Evolutionary conservation across 2,888 invertebrate genomes (phyloP).

Genomic region (Heterodera filipjevi): DNA sequence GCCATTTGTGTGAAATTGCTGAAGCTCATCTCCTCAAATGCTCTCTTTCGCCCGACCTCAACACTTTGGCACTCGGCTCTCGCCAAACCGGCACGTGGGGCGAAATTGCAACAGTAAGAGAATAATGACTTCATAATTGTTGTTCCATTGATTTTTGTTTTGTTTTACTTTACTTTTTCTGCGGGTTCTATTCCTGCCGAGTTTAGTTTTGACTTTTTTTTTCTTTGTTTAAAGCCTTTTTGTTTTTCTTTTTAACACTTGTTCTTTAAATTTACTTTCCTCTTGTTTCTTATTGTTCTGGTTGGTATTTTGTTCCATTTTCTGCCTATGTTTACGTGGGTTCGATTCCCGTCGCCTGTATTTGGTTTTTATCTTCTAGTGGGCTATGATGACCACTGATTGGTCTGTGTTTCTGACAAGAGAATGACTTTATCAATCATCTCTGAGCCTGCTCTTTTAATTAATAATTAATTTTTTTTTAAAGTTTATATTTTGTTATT

Average conservation of each 20-base stretch:
- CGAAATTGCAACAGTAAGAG: slow-evolving; percentile 51
- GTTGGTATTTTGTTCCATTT: neutral
- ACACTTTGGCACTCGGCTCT: slow-evolving; percentile 51
- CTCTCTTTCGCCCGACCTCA: slow-evolving; percentile 53
- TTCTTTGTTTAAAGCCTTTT: too few species aligned
- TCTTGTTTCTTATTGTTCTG: neutral
- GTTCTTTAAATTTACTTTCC: too few species aligned
- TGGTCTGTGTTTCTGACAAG: slow-evolving; percentile 31
- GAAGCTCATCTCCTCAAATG: slow-evolving; percentile 57
- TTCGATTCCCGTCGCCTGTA: slow-evolving; percentile 44
- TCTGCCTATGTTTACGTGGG: neutral
- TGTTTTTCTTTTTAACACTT: too few species aligned
- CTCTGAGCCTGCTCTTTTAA: neutral
- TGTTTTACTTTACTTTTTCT: too few species aligned
- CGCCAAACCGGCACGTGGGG: slow-evolving; percentile 58
- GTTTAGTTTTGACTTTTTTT: too few species aligned
- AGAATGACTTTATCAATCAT: neutral
- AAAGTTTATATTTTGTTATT: too few species aligned
- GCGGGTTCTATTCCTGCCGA: too few species aligned
- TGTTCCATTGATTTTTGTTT: too few species aligned
- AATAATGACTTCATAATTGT: too few species aligned
- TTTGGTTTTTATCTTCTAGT: slow-evolving; percentile 40
- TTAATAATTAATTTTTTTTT: too few species aligned
- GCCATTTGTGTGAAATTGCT: slow-evolving; percentile 56
- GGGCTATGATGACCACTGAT: slow-evolving; percentile 50